These are phyloP conservation scores for Ferdinandea cuprea DNA, from an alignment of 2,888 invertebrate species.

Conservation along the genomic window DNA sequence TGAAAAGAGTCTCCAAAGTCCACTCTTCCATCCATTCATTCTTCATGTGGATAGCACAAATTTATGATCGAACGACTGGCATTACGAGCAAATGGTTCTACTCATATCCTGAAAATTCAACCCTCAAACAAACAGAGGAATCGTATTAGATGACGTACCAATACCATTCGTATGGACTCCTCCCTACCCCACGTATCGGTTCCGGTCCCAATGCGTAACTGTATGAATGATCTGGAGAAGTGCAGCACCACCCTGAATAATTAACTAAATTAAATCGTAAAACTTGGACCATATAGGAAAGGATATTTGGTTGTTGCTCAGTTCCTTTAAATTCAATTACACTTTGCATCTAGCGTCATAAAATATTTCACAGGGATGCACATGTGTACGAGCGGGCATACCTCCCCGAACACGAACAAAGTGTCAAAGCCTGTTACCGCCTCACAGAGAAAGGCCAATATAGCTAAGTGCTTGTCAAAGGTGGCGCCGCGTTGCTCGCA, in stretches of 20 bases:
- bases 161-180: neutral
- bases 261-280: conserved; percentile 52
- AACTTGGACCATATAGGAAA: conserved; percentile 29
- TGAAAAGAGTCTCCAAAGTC: conserved; percentile 13
- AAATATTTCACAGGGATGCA: conserved; percentile 36
- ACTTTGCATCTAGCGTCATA: conserved; percentile 44
- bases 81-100: conserved; percentile 42
- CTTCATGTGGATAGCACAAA: conserved; percentile 52
- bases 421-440: conserved; percentile 51
- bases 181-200: conserved; percentile 37
- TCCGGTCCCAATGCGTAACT: conserved; percentile 33
- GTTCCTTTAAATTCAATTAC: conserved; percentile 64
- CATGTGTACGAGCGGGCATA: neutral
- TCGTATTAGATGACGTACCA: conserved; percentile 11
- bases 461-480: conserved; percentile 70
- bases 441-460: conserved; percentile 41
- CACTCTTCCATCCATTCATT: conserved; percentile 20
- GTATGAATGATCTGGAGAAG: conserved; percentile 39
- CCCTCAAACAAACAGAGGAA: conserved; percentile 28
- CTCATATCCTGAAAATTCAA: conserved; percentile 32
- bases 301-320: neutral
- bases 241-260: conserved; percentile 38
- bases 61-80: conserved; percentile 52
- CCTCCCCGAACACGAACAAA: conserved; percentile 16
- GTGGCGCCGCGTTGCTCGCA: conserved; percentile 40